Base-by-base conservation (phyloP, 2,797 vertebrate species). In the Balearica regulorum region DNA sequence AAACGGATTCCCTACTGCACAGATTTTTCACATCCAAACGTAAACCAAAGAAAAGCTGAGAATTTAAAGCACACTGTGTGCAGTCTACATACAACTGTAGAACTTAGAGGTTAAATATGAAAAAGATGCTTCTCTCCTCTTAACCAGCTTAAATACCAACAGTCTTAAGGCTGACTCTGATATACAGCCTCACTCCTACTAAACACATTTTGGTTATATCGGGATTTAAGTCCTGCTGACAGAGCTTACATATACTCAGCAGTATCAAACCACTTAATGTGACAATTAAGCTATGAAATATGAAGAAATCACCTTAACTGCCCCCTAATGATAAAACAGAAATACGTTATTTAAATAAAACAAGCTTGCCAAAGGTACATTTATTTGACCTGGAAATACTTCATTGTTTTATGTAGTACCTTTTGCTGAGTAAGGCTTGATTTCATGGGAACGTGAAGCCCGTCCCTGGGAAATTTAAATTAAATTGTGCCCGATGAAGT, bases 221-320 rank as follows among this genome's bases (percentile, higher is more conserved):
- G 72, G 68, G 41, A 90, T 83, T 94, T 71, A 93, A 96, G n/a
- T 93, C 39, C 72, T 93, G 64, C 48, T 93, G 51, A 77, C 66
- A 89, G 51, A 89, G 46, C 53, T 86, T 88, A 86, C 54, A 70
- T n/a, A n/a, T 5, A 82, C 28, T 65, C 12, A 54, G 28, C 37
- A 79, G 13, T 51, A 91, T 75, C 49, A 81, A 82, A 87, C 12
- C 51, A 93, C 51, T 83, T 87, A 62, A 87, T 43, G 31, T 26
- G 49, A 72, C 24, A 88, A 85, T 73, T 64, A 87, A 66, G 69
- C 6, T 48, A 70, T 29, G 44, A 94, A 91, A 91, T 60, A 69
- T 19, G 41, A 95, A 87, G 57, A 77, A 92, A 85, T 81, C 33
- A 65, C 43, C 78, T 55, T 87, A 88, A 69, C 44, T 76, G 37